A percentile compares a stretch with the other conserved stretches of the same genome.
Conservation (phyloP, 2,113 vertebrate species). For the Pachycephala philippinensis region DNA sequence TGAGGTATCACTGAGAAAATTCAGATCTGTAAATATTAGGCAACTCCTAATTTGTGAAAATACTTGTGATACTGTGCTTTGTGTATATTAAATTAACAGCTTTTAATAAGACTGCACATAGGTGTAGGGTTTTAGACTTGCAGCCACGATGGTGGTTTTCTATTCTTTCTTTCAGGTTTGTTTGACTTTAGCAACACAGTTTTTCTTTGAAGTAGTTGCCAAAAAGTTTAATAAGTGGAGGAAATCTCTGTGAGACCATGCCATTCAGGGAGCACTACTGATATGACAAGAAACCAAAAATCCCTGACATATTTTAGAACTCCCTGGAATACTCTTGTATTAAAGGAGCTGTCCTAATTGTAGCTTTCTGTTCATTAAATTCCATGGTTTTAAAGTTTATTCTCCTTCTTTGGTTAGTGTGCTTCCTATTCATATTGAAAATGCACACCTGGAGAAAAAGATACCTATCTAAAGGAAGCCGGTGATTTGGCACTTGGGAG, state of each 20-base stretch:
- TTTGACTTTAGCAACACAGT: background rate
- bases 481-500: background rate
- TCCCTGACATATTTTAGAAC: background rate
- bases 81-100: background rate
- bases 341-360: background rate
- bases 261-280: background rate
- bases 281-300: background rate
- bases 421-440: background rate
- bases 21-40: background rate
- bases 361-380: background rate
- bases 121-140: background rate
- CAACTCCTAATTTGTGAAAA: background rate
- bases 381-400: background rate
- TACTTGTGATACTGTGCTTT: background rate
- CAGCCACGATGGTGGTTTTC: background rate
- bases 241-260: background rate
- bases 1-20: background rate
- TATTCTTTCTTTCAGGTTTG: background rate
- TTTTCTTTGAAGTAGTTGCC: background rate
- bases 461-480: background rate
- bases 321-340: background rate
- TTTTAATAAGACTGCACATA: background rate
- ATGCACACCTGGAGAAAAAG: background rate
- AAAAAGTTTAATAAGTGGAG: background rate
- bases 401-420: background rate